These are phyloP conservation scores for Hipposideros larvatus DNA, from an alignment of 2,797 vertebrate genomes.

Conservation along the genomic window DNA sequence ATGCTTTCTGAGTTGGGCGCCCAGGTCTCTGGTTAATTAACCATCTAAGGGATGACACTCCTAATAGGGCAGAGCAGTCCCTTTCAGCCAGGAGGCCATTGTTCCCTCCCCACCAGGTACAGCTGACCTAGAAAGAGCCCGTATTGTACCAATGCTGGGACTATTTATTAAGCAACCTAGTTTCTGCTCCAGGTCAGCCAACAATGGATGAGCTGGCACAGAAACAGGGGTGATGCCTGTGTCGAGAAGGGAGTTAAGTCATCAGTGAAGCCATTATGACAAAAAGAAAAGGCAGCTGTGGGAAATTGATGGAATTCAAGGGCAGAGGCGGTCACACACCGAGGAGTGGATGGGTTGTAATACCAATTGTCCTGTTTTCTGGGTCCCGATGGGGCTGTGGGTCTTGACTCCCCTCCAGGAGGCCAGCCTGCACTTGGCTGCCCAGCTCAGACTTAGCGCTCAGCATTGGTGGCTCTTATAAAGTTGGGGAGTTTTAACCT, in stretches of 20 bases:
- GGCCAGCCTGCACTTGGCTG: neutral
- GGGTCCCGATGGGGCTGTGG: neutral
- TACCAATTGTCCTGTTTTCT: neutral
- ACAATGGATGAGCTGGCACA: constrained; percentile 30
- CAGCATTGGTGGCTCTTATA: too few relatives aligned
- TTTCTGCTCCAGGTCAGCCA: constrained; percentile 73
- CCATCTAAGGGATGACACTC: constrained; percentile 60
- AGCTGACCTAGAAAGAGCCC: constrained; percentile 78
- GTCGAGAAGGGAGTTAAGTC: constrained; percentile 38
- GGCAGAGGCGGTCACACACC: rapidly evolving
- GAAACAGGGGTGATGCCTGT: neutral
- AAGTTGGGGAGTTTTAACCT: too few relatives aligned
- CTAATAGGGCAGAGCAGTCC: neutral
- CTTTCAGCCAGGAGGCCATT: constrained; percentile 65
- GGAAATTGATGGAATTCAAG: neutral
- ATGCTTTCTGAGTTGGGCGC: neutral
- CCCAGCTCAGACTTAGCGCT: neutral
- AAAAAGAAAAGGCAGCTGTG: neutral
- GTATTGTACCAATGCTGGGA: constrained; percentile 13
- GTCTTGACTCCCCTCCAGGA: neutral
- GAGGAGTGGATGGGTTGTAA: rapidly evolving
- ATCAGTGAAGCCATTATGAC: neutral
- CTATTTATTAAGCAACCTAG: constrained; percentile 78
- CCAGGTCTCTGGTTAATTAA: constrained; percentile 69
- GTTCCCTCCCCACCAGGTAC: constrained; percentile 73